Percentiles rank a stretch among this genome's conserved stretches.
Conservation (phyloP, 2,888 invertebrate species). For the Ypsolopha scabrella region DNA sequence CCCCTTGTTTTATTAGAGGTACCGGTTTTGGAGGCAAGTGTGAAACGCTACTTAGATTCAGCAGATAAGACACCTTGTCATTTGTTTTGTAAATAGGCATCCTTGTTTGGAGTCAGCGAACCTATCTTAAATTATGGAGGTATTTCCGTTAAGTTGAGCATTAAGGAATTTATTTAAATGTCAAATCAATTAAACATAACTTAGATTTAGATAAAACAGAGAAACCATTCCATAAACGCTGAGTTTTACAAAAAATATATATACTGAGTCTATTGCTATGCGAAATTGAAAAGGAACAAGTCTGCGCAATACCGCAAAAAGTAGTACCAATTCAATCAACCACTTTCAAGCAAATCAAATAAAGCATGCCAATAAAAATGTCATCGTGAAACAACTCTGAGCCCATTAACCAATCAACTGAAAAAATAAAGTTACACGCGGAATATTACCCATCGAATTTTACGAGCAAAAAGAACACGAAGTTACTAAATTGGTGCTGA, state of each 20-base stretch:
- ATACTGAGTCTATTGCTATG: too few relatives aligned
- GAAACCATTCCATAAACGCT: too few relatives aligned
- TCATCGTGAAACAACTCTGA: conserved; percentile 38
- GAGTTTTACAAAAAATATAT: too few relatives aligned
- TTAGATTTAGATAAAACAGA: too few relatives aligned
- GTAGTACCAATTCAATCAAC: neutral
- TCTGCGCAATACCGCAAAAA: neutral
- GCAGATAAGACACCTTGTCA: neutral
- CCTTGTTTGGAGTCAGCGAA: too few relatives aligned
- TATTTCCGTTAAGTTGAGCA: too few relatives aligned
- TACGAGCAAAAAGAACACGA: conserved; percentile 56
- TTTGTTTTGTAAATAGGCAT: too few relatives aligned
- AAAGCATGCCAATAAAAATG: conserved; percentile 63
- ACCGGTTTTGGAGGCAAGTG: neutral
- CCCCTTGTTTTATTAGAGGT: neutral
- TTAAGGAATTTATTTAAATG: too few relatives aligned
- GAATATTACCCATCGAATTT: conserved; percentile 47
- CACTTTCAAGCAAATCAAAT: conserved; percentile 20
- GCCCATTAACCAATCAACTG: conserved; percentile 46
- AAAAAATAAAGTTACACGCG: conserved; percentile 18
- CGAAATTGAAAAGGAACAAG: too few relatives aligned
- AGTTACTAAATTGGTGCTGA: conserved; percentile 22
- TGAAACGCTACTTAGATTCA: neutral
- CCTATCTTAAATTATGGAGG: too few relatives aligned
- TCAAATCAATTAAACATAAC: too few relatives aligned